Percentiles rank a stretch among this genome's conserved stretches.
phyloP scores from a whole-genome alignment of 1,140 invertebrate species.

The Lordiphosa mommai region DNA sequence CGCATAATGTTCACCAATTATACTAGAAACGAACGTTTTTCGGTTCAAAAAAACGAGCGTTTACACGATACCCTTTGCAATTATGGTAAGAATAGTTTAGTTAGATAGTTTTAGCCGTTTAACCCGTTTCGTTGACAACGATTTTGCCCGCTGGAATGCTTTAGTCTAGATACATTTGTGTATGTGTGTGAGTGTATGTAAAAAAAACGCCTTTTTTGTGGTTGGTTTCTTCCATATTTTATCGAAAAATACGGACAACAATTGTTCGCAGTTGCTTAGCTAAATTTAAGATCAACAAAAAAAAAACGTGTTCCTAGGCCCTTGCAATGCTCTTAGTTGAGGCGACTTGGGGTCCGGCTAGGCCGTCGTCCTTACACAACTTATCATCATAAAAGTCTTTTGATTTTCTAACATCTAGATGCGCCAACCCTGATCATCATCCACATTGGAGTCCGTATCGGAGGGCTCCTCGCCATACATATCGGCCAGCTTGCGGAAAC shows the following conservation, averaged over 20 bases:
- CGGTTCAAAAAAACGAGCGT: no score
- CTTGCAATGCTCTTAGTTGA: constrained; percentile 49
- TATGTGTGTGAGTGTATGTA: constrained; percentile 13
- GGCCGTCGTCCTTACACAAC: constrained; percentile 42
- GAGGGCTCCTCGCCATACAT: constrained; percentile 97
- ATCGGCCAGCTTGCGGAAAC: constrained; percentile 97
- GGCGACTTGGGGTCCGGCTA: constrained; percentile 44
- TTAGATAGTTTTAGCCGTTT: no score
- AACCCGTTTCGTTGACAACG: no score
- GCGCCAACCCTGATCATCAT: constrained; percentile 79
- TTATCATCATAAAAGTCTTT: constrained; percentile 69
- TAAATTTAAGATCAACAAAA: constrained; percentile 66
- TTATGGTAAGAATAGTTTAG: no score
- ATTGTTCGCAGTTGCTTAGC: constrained; percentile 63
- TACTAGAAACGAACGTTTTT: no score
- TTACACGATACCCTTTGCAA: no score
- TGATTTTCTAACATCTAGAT: constrained; percentile 53
- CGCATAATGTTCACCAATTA: no score
- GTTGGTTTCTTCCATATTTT: constrained; percentile 32
- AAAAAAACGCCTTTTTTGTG: not conserved
- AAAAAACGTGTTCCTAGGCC: constrained; percentile 48
- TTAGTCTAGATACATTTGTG: constrained; percentile 25
- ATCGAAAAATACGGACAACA: constrained; percentile 45
- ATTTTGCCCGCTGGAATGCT: not conserved
- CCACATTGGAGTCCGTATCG: constrained; percentile 81